Conservation (phyloP, 2,797 vertebrate genomes). For the Lagorchestes hirsutus region DNA sequence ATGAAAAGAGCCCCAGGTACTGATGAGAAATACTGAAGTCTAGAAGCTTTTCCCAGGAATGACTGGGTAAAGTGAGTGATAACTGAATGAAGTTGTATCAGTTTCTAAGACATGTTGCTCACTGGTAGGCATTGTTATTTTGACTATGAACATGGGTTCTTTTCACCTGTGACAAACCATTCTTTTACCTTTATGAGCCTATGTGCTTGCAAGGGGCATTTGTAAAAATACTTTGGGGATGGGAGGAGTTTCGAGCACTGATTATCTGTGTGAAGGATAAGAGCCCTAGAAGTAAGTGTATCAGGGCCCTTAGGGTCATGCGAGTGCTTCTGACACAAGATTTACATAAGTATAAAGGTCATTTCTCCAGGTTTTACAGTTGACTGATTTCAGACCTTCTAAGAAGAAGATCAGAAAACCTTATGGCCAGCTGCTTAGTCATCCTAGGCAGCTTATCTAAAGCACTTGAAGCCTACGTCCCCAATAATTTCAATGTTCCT, state of each 20-base stretch:
- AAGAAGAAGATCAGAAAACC: background rate
- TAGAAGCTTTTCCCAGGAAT: background rate
- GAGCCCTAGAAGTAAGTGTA: background rate
- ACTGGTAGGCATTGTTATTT: background rate
- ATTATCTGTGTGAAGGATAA: background rate
- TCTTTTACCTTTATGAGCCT: background rate
- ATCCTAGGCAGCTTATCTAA: background rate
- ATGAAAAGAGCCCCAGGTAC: background rate
- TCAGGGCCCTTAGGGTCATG: background rate
- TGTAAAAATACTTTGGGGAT: background rate
- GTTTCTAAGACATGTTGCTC: background rate
- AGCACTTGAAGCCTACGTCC: background rate
- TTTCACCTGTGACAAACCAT: background rate
- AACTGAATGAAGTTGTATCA: background rate
- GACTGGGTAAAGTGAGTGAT: background rate
- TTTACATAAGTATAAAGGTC: background rate
- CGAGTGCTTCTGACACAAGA: background rate
- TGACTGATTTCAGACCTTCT: background rate
- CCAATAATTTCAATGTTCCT: background rate
- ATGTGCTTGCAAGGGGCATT: background rate
- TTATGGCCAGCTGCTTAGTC: background rate
- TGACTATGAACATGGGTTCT: background rate
- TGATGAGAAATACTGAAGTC: background rate
- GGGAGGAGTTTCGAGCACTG: background rate
- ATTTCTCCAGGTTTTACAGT: background rate